phyloP scores from a whole-genome alignment of 2,113 vertebrate genomes.

The Brienomyrus longianalis region DNA sequence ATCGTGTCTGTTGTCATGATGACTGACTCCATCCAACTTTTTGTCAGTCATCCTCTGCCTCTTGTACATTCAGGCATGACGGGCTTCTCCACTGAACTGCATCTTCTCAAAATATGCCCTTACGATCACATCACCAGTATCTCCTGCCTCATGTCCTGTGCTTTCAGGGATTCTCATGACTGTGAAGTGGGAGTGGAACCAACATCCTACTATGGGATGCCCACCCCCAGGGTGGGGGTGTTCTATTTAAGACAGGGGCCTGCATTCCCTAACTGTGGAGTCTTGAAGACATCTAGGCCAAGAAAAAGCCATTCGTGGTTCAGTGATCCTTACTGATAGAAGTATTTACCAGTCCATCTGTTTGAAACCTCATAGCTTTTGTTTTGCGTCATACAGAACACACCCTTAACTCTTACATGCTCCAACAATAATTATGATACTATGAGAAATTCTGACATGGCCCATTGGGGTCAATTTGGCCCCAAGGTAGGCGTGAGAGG shows the following conservation, averaged over 20 bases:
- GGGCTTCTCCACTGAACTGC: background rate
- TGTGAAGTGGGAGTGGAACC: background rate
- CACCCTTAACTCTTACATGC: background rate
- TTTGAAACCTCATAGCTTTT: background rate
- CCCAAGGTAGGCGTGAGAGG: too few relatives aligned
- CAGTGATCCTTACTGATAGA: background rate
- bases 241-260: background rate
- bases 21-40: background rate
- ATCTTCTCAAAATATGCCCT: background rate
- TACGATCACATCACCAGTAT: background rate
- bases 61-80: background rate
- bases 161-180: background rate
- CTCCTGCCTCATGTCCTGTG: background rate
- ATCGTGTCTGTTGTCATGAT: background rate
- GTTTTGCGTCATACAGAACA: background rate
- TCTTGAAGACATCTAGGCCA: background rate
- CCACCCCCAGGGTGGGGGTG: background rate
- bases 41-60: background rate
- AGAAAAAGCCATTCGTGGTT: background rate
- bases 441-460: too few relatives aligned
- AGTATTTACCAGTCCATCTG: background rate
- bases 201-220: background rate
- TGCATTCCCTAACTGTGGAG: background rate
- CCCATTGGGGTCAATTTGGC: too few relatives aligned
- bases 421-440: too few relatives aligned